These are phyloP conservation scores for Latheticus oryzae DNA, from an alignment of 2,888 invertebrate species.

Conservation along the genomic window DNA sequence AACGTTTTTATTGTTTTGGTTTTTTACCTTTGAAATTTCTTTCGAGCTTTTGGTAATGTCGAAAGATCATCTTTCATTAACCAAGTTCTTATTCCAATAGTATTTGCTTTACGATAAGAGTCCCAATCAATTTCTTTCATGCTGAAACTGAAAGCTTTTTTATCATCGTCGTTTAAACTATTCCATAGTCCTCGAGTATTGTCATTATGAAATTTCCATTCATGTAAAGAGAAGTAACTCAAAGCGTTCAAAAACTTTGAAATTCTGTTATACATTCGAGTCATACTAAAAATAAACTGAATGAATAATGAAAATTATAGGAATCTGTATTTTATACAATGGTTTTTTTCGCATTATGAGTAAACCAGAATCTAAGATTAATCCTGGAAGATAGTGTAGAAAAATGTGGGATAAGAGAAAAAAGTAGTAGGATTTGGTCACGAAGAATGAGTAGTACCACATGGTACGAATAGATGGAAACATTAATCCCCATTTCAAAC, in stretches of 20 bases:
- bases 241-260: constrained; percentile 25
- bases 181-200: constrained; percentile 72
- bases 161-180: constrained; percentile 63
- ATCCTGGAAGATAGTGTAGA: constrained; percentile 73
- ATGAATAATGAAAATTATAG: too few relatives aligned
- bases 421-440: constrained; percentile 69
- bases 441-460: constrained; percentile 75
- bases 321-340: too few relatives aligned
- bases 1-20: too few relatives aligned
- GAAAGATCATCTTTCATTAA: constrained; percentile 72
- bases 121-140: constrained; percentile 79
- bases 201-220: constrained; percentile 69
- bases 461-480: constrained; percentile 73
- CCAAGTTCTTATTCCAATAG: constrained; percentile 41
- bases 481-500: constrained; percentile 67
- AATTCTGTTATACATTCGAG: constrained; percentile 41
- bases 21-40: too few relatives aligned
- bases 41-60: constrained; percentile 73
- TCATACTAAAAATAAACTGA: constrained; percentile 40
- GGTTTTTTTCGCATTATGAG: too few relatives aligned
- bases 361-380: constrained; percentile 70
- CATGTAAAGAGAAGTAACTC: constrained; percentile 28
- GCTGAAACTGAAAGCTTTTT: constrained; percentile 76
- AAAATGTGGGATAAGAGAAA: constrained; percentile 72
- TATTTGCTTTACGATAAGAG: constrained; percentile 27